These are phyloP conservation scores for Caenorhabditis parvicauda DNA, from an alignment of 2,888 invertebrate species.

Conservation along the genomic window DNA sequence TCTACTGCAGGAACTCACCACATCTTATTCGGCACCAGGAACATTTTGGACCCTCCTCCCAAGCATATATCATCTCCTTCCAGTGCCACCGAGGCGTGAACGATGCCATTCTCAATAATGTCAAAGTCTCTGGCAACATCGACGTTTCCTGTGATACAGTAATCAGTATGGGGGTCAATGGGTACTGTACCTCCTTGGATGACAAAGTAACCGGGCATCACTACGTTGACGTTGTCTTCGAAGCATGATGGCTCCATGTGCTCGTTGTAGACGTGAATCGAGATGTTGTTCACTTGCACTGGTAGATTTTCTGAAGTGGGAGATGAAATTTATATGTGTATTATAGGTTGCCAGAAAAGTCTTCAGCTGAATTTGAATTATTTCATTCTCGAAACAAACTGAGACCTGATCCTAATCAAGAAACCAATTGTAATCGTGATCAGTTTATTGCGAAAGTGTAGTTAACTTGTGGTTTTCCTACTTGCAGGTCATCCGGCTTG, in stretches of 20 bases:
- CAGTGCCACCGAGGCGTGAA: constrained; percentile 25
- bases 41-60: constrained; percentile 31
- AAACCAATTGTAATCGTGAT: no score
- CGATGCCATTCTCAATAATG: constrained; percentile 27
- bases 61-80: constrained; percentile 33
- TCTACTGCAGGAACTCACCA: constrained; percentile 29
- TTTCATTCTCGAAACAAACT: not conserved
- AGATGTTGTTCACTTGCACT: constrained; percentile 27
- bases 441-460: no score
- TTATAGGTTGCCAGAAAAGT: no score
- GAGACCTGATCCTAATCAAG: not conserved
- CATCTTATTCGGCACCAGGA: constrained; percentile 33
- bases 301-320: constrained; percentile 25
- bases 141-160: constrained; percentile 15
- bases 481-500: no score
- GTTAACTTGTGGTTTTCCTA: no score
- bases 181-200: constrained; percentile 16
- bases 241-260: constrained; percentile 36
- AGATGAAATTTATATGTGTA: not conserved
- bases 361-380: not conserved
- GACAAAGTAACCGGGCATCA: constrained; percentile 37
- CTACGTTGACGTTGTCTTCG: constrained; percentile 33
- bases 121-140: constrained; percentile 25
- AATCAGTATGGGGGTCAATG: not conserved
- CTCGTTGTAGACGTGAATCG: constrained; percentile 32